Percentiles rank a stretch among this genome's conserved stretches.
phyloP scores from a whole-genome alignment of 1,140 invertebrate species.

The Acromyrmex charruanus region DNA sequence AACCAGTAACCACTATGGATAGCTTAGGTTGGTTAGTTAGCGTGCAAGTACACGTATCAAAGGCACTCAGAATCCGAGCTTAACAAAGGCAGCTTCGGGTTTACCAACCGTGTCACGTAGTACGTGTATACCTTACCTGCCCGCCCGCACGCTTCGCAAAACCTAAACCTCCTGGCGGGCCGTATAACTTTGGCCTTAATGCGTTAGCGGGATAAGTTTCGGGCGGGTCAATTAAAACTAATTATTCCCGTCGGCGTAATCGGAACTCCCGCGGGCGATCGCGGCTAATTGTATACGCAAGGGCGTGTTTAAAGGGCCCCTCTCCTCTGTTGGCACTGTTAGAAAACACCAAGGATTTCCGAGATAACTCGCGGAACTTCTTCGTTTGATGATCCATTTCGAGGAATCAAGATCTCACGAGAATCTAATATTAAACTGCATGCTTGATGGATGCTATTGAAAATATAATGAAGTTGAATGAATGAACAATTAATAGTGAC shows the following conservation, averaged over 20 bases:
- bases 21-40: slow-evolving; percentile 87
- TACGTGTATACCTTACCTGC: slow-evolving; percentile 85
- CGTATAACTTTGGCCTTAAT: slow-evolving; percentile 84
- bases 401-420: neutral
- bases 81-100: slow-evolving; percentile 86
- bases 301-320: slow-evolving; percentile 45
- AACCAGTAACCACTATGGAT: slow-evolving; percentile 70
- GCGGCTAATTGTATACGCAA: slow-evolving; percentile 69
- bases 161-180: slow-evolving; percentile 79
- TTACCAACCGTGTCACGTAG: slow-evolving; percentile 87
- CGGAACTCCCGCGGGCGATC: slow-evolving; percentile 68
- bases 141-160: slow-evolving; percentile 83
- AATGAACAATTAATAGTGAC: neutral
- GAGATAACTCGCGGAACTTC: slow-evolving; percentile 28
- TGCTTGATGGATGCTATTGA: neutral
- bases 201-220: slow-evolving; percentile 82
- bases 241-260: slow-evolving; percentile 77
- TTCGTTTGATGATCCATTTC: slow-evolving; percentile 15
- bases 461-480: neutral
- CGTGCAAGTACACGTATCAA: slow-evolving; percentile 87
- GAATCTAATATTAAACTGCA: slow-evolving; percentile 18
- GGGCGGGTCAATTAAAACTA: slow-evolving; percentile 83
- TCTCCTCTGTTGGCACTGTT: neutral
- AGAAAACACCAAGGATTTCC: slow-evolving; percentile 36
- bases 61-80: slow-evolving; percentile 87